Base-by-base conservation (phyloP, 2,888 invertebrate species). In the Latrodectus hesperus region DNA sequence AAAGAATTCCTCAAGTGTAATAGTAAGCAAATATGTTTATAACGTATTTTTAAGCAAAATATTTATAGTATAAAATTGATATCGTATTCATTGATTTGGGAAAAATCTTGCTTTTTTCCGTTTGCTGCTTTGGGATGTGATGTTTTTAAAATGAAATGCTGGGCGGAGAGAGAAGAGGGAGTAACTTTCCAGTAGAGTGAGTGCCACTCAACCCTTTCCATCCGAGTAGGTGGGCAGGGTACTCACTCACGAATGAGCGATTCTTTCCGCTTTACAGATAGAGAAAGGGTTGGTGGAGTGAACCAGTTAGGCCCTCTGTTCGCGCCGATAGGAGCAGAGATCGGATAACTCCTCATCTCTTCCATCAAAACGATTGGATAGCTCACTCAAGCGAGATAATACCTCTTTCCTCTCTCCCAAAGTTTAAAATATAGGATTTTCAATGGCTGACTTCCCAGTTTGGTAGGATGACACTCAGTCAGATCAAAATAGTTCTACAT, bases 221-320 rank as follows among this genome's bases (percentile, higher is more conserved):
- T 14, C 16, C 4, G n/a, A 16, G 65, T 26, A 9, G 53, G 52
- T 22, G 53, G 80, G 73, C 49, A 10, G 75, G 72, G 72, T 53
- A 67, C 65, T 80, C 77, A 67, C 65, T 80, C 77, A 70, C 78
- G 73, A 80, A 80, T 80, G 80, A 72, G 71, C 38, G 64, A 49
- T 72, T 26, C 26, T 38, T 26, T 26, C 68, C 72, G 16, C 17
- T 60, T 74, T 65, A 51, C 12, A 73, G 55, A 70, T 17, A 71
- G 60, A 3, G 78, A 85, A 85, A 85, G 85, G 85, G 85, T 85
- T 85, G 85, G 85, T 70, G 55, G 72, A 51, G 26, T 14, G 73
- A 64, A 77, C 71, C 77, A 38, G 73, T 73, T 17, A 67, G 70
- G 38, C 49, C 79, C 85, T 53, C 38, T 38, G 38, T 38, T 38